Evolutionary conservation across 1,140 invertebrate species (phyloP), one percentile per base, ranked within the genome.

Genomic region (Caenorhabditis brenneri): DNA sequence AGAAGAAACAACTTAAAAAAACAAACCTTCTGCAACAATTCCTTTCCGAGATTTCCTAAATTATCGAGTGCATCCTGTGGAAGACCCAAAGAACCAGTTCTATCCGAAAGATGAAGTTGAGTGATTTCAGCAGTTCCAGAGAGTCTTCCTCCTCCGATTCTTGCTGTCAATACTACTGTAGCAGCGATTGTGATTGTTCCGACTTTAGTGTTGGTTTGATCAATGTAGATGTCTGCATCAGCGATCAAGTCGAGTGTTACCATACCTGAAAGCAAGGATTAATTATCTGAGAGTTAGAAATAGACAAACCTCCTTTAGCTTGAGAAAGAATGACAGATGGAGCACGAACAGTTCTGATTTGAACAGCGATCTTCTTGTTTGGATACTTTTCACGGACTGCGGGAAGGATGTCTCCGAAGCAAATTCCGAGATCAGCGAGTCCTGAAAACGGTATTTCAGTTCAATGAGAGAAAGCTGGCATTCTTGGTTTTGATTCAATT

Each of bases 51-150:
- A 65, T 84, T 87, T 46, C 90, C 90, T n/a, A 90, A 74, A 79
- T 90, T 91, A 53, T 91, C 90, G 0, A 90, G 60, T 10, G 90
- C 90, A 79, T 91, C 89, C 58, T 91, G 90, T 27, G 88, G 89
- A 46, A 90, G 80, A 49, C 89, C 89, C 0, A 91, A 82, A n/a
- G 85, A 69, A 74, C 85, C 86, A 39, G 80, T 82, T 29, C 83
- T 74, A 82, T 90, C 90, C 7, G 81, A 82, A 16, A 90, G 84
- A 22, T 90, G 81, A 36, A 90, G 82, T 36, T 84, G 65, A 19
- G 88, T 87, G 69, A 90, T 89, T 74, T 88, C 84, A n/a, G 87
- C 89, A 33, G 86, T 79, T 78, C 84, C 86, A 33, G 84, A 79
- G 19, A 87, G 31, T 48, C 84, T 27, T 36, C 82, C 58, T 84